Percentiles rank a stretch among this genome's conserved stretches.
These are phyloP conservation scores for Pteria penguin DNA, from an alignment of 2,888 invertebrate species.

Conservation along the genomic window DNA sequence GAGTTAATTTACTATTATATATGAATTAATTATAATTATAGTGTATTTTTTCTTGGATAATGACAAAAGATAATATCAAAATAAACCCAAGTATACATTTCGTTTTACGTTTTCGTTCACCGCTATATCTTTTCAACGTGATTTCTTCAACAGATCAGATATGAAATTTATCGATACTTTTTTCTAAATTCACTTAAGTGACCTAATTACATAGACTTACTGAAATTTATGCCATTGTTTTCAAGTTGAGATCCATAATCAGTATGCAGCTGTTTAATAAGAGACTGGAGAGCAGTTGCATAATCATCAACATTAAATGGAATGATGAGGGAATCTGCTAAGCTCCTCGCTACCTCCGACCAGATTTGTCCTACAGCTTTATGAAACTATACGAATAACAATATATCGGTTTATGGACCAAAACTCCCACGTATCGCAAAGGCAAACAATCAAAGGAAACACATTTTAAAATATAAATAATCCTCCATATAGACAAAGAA, in stretches of 20 bases:
- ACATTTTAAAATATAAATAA: too few relatives aligned
- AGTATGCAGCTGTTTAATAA: conserved; percentile 35
- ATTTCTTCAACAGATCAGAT: neutral
- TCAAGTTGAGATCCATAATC: conserved; percentile 40
- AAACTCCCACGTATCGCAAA: too few relatives aligned
- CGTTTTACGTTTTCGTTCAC: neutral
- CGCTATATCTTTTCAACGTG: neutral
- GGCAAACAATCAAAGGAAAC: too few relatives aligned
- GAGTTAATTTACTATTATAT: too few relatives aligned
- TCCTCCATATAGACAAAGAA: too few relatives aligned
- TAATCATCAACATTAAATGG: conserved; percentile 78
- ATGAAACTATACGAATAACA: neutral
- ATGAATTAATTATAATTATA: too few relatives aligned
- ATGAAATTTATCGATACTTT: neutral
- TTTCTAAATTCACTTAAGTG: too few relatives aligned
- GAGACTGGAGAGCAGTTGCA: conserved; percentile 44
- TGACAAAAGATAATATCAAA: neutral
- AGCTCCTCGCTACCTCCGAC: conserved; percentile 77
- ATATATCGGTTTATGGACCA: neutral
- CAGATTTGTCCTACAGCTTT: conserved; percentile 72
- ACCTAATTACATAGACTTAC: too few relatives aligned
- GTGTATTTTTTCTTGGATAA: too few relatives aligned
- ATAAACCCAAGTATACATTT: neutral
- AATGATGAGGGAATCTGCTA: conserved; percentile 78
- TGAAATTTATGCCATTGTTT: conserved; percentile 36